phyloP scores from a whole-genome alignment of 2,113 vertebrate species.

The Mustela nigripes region DNA sequence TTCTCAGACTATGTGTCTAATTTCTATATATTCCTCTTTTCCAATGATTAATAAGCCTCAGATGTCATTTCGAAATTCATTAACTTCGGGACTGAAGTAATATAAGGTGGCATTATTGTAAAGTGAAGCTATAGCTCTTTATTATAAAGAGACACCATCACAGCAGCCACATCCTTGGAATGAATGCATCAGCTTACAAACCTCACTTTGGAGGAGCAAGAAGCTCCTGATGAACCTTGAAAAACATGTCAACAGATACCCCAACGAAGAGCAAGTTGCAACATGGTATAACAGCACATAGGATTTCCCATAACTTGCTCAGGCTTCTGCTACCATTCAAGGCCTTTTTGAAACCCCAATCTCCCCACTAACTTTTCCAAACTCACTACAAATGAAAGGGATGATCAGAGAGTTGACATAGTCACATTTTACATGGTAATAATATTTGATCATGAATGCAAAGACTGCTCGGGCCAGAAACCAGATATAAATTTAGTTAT shows the following conservation, averaged over 20 bases:
- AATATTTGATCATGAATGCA: background rate
- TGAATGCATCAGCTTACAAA: background rate
- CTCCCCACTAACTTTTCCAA: background rate
- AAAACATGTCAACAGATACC: background rate
- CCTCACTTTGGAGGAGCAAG: background rate
- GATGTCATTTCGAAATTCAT: background rate
- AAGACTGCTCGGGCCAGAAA: background rate
- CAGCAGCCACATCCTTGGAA: background rate
- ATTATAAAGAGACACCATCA: background rate
- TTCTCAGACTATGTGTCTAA: background rate
- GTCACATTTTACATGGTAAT: background rate
- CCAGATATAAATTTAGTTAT: background rate
- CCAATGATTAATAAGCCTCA: background rate
- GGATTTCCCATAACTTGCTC: background rate
- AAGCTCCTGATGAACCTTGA: background rate
- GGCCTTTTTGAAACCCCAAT: background rate
- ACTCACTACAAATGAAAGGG: background rate
- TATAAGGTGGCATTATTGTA: background rate
- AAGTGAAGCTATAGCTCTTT: background rate
- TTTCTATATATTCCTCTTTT: background rate
- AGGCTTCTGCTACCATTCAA: background rate
- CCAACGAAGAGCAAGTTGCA: background rate
- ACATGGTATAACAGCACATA: background rate
- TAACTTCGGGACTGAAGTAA: background rate
- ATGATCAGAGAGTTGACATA: background rate